Percentiles rank a stretch among this genome's conserved stretches.
Evolutionary conservation across 2,888 invertebrate species (phyloP).

Genomic region (Apeira syringaria): DNA sequence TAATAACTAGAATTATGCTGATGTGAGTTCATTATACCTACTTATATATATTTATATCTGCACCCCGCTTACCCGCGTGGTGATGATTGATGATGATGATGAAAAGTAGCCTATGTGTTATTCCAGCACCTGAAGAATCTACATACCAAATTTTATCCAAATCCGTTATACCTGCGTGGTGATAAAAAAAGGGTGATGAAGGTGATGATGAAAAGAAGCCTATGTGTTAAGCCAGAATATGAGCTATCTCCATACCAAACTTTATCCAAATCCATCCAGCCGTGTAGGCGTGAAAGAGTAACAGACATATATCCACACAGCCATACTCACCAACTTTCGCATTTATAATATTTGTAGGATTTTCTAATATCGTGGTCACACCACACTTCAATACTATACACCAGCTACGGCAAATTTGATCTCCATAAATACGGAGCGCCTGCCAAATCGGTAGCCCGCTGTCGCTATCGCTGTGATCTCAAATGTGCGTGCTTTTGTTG

Average conservation of each 20-base stretch:
- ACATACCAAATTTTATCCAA: not conserved
- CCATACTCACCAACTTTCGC: too few relatives aligned
- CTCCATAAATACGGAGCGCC: not conserved
- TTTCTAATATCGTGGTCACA: not conserved
- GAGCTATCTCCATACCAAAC: not conserved
- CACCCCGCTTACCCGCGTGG: not conserved
- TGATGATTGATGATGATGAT: not conserved
- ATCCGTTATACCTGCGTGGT: not conserved
- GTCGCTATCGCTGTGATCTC: not conserved
- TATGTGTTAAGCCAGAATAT: too few relatives aligned
- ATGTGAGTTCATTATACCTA: too few relatives aligned
- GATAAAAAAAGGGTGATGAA: not conserved
- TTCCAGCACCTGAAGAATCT: too few relatives aligned
- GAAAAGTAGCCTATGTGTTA: too few relatives aligned
- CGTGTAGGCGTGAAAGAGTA: too few relatives aligned
- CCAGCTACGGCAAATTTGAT: not conserved
- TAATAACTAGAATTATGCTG: too few relatives aligned
- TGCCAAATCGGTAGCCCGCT: conserved; percentile 4
- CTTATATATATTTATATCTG: too few relatives aligned
- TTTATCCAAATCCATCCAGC: not conserved
- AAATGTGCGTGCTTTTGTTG: not conserved
- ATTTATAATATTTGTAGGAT: too few relatives aligned
- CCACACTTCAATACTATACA: not conserved
- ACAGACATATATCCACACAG: too few relatives aligned
- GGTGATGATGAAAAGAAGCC: too few relatives aligned